Percentiles rank a stretch among this genome's conserved stretches.
These are phyloP conservation scores for Molossus alvarezi DNA, from an alignment of 2,797 vertebrate species.

Conservation along the genomic window DNA sequence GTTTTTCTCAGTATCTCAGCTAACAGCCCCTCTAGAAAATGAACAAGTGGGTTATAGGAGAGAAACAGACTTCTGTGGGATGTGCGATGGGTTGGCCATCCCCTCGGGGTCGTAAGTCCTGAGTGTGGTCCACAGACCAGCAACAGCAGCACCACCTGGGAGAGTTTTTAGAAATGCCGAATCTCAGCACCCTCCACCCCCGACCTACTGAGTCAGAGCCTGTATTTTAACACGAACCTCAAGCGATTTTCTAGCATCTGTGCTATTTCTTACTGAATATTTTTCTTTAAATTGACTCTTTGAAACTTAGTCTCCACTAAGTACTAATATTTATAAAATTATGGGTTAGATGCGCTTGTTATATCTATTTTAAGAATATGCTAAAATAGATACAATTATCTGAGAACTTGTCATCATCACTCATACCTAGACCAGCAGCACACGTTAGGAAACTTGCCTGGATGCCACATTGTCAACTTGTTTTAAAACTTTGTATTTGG, in stretches of 20 bases:
- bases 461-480: background rate
- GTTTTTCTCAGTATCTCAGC: conserved; percentile 52
- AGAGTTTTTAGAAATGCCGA: background rate
- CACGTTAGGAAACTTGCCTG: background rate
- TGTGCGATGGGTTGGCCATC: background rate
- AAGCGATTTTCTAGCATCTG: background rate
- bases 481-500: background rate
- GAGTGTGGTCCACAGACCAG: background rate
- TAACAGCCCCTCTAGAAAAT: conserved; percentile 49
- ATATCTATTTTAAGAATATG: background rate
- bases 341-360: background rate
- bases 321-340: background rate
- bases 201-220: background rate
- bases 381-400: background rate
- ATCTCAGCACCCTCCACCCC: background rate
- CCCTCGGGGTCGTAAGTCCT: background rate
- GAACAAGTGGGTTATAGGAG: background rate
- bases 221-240: background rate
- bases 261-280: background rate
- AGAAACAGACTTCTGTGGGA: background rate
- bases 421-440: background rate
- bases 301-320: background rate
- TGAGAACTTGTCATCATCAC: background rate
- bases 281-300: conserved; percentile 3
- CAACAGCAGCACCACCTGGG: background rate